Evolutionary conservation across 2,113 vertebrate species (phyloP), one percentile per base, ranked within the genome.

Genomic region (Myiozetetes cayanensis): DNA sequence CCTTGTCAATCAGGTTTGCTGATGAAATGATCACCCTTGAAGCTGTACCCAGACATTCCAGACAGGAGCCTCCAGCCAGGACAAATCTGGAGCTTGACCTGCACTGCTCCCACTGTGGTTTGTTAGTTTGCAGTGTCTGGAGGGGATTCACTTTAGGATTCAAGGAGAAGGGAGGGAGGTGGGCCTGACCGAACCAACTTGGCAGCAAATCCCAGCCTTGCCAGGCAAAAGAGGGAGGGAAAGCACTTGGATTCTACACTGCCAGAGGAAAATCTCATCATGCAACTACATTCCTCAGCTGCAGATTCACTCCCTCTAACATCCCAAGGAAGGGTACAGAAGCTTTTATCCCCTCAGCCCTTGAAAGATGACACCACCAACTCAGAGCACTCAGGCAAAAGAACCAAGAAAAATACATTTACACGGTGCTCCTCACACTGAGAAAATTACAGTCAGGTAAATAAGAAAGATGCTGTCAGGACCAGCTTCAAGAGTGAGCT

Each of bases 21-120:
- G 96, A 97, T 91, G 96, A 86, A 95, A 97, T 82, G 90, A 95
- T 94, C 97, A 94, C 68, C 96, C 97, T 80, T 96, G 87, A 97
- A 98, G 96, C 93, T 97, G 96, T 97, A 97, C 97, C 97, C 98
- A 98, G 82, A 96, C 33, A 25, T 82, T 84, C 85, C 76, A 96
- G 93, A 96, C 93, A 92, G 79, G 90, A 96, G 95, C 91, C 96
- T 95, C 90, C 77, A 82, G 94, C 95, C 91, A 96, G 96, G 88
- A 96, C 95, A 98, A 98, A 97, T 85, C 97, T 15, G 66, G 94
- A 95, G 91, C 94, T 91, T 76, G 89, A 90, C 87, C 75, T 67
- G 89, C 58, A 79, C 13, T 80, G 81, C 25, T 63, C 24, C 92
- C 77, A 47, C 61, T 23, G 27, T 41, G 50, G 17, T 68, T 86